A percentile compares a stretch with the other conserved stretches of the same genome.
Evolutionary conservation across 1,140 invertebrate species (phyloP).

Genomic region (Rhizoglyphus robini): DNA sequence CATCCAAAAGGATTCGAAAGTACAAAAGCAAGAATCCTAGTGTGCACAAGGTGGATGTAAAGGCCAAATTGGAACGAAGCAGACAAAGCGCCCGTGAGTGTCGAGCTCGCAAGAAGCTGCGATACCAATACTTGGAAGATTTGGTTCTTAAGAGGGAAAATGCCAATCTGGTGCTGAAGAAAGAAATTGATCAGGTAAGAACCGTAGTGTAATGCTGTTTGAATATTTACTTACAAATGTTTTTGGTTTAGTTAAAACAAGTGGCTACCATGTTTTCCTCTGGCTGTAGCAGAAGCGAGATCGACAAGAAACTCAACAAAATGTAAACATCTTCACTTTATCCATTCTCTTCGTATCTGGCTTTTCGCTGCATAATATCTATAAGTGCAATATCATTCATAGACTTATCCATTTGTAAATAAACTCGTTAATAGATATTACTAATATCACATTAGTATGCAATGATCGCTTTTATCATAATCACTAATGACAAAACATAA

Average conservation of each 20-base stretch:
- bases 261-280: background rate
- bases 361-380: too few relatives aligned
- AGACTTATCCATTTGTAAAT: too few relatives aligned
- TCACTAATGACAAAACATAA: too few relatives aligned
- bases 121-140: conserved; percentile 94
- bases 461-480: too few relatives aligned
- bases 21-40: background rate
- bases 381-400: too few relatives aligned
- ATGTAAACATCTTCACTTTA: background rate
- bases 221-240: background rate
- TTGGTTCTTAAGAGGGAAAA: conserved; percentile 81
- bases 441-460: too few relatives aligned
- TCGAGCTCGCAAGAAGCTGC: conserved; percentile 83
- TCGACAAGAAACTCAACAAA: background rate
- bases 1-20: background rate
- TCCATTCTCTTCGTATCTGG: background rate
- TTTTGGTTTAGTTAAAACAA: background rate
- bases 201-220: background rate
- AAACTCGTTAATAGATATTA: too few relatives aligned
- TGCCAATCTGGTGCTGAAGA: conserved; percentile 71
- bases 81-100: conserved; percentile 93
- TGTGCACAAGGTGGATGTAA: conserved; percentile 65
- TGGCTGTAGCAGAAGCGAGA: background rate
- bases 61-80: conserved; percentile 85
- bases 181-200: conserved; percentile 76